phyloP scores from a whole-genome alignment of 2,888 invertebrate species.

The Aelia acuminata region DNA sequence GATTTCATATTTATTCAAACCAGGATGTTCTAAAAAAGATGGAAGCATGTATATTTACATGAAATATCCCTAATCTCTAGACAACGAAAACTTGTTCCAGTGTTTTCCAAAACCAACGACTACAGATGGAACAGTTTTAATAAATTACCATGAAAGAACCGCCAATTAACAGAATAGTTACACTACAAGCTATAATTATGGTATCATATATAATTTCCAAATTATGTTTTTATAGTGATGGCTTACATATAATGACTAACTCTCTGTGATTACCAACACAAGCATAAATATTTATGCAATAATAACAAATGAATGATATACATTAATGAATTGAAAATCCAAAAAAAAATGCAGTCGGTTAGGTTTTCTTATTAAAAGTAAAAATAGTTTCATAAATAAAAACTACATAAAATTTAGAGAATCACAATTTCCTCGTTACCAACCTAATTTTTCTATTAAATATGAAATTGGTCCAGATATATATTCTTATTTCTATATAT shows the following conservation, averaged over 20 bases:
- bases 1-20: not conserved
- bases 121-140: not conserved
- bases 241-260: not conserved
- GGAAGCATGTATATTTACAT: slow-evolving; percentile 23
- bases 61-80: slow-evolving; percentile 22
- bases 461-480: too few species aligned
- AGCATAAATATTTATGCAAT: not conserved
- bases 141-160: not conserved
- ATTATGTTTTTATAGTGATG: not conserved
- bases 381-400: too few species aligned
- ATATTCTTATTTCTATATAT: too few species aligned
- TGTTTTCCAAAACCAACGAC: not conserved
- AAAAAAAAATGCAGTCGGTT: too few species aligned
- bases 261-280: not conserved
- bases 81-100: not conserved
- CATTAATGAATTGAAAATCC: too few species aligned
- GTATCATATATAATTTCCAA: not conserved
- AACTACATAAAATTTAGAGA: too few species aligned
- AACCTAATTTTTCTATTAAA: too few species aligned
- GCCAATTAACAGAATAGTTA: not conserved
- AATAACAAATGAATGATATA: not conserved
- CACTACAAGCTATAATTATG: slow-evolving; percentile 10
- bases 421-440: too few species aligned
- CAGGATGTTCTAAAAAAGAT: not conserved
- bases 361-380: too few species aligned